Conservation (phyloP, 2,113 vertebrate genomes). For the Cettia cetti region DNA sequence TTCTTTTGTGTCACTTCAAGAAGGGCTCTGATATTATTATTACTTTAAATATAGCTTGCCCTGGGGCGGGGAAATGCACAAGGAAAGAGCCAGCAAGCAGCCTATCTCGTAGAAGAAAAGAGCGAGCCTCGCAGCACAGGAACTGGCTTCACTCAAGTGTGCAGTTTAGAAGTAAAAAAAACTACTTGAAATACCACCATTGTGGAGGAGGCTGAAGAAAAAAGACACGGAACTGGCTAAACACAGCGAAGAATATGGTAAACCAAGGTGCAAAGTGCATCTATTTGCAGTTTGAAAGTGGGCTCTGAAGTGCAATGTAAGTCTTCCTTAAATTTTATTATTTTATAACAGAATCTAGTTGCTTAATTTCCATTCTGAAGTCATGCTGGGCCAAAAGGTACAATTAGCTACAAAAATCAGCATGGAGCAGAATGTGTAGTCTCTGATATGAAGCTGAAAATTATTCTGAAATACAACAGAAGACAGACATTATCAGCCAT, state of each 20-base stretch:
- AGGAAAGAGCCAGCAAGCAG: conserved; percentile 48
- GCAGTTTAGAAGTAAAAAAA: conserved; percentile 65
- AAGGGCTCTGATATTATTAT: conserved; percentile 22
- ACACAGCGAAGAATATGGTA: background rate
- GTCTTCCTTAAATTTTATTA: conserved; percentile 49
- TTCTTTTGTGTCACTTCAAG: conserved; percentile 47
- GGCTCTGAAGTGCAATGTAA: conserved; percentile 62
- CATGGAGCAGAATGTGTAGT: conserved; percentile 39
- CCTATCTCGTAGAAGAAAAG: conserved; percentile 54
- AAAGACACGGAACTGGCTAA: background rate
- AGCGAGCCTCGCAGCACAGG: conserved; percentile 14
- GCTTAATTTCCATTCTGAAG: conserved; percentile 37
- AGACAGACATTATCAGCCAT: conserved; percentile 13
- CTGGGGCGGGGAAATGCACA: conserved; percentile 34
- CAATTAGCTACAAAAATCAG: conserved; percentile 32
- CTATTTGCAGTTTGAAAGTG: background rate
- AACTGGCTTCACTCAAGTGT: conserved; percentile 29
- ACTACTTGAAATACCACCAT: conserved; percentile 44
- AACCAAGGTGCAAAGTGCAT: background rate
- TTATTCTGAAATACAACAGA: conserved; percentile 36
- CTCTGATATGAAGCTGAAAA: conserved; percentile 23
- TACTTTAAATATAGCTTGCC: conserved; percentile 47
- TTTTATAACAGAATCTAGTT: background rate
- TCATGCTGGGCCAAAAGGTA: conserved; percentile 24
- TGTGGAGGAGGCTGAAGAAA: conserved; percentile 17